Evolutionary conservation across 2,113 vertebrate species (phyloP), one percentile per base, ranked within the genome.

Genomic region (Aphyosemion australe): DNA sequence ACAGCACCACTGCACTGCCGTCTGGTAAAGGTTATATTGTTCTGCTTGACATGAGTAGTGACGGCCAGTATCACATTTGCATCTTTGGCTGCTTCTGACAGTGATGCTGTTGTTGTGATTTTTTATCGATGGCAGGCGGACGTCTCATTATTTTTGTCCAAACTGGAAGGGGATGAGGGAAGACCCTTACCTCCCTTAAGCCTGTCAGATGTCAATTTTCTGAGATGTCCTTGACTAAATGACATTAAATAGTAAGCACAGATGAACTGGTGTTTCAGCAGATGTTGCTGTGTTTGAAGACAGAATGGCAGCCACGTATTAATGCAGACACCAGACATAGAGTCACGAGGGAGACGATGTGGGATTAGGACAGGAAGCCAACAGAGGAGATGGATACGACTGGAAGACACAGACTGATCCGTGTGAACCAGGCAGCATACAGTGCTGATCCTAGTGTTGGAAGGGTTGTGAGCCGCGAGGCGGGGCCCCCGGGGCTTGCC

Each of bases 101-200:
- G 69, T 58, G 73, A 86, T 57, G 84, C 56, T 75, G 82, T 77
- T 84, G 74, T 71, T 87, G 89, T 76, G 78, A 87, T 84, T 87
- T 70, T 69, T 79, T 86, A 86, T 91, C 55, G 85, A 90, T 72
- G 78, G 55, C 53, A 58, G 58, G 81, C 82, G 79, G 87, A 88
- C 92, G 87, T 86, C 86, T 93, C 90, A 88, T 93, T 92, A 93
- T 90, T 90, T 84, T 84, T 86, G 60, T 56, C 64, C 66, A 83
- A 83, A 85, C 73, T 66, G 3, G 45, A 65, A 76, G 60, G 60
- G 72, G 26, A 62, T 61, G 52, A n/a, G 13, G n/a, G 64, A 37
- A 65, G 39, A 52, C 37, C 16, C 49, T 19, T 14, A 26, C 54
- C 70, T 10, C 58, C 65, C 82, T 65, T 58, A 58, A 75, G 64